phyloP scores from a whole-genome alignment of 53 echinoderm and acorn worm species.

The Crossaster papposus region DNA sequence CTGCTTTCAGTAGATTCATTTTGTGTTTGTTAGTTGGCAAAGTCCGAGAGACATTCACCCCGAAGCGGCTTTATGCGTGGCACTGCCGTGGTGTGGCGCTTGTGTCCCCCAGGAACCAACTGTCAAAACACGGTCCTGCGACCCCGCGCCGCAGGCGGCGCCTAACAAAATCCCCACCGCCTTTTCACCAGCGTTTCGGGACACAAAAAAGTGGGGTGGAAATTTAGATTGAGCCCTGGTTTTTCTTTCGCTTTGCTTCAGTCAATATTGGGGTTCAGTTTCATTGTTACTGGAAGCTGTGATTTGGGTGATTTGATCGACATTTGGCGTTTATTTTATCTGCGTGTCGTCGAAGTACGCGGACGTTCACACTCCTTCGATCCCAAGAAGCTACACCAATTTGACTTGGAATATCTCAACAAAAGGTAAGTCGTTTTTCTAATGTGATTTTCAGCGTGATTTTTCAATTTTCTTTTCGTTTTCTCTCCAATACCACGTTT shows the following conservation, averaged over 20 bases:
- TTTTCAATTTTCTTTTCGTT: not conserved
- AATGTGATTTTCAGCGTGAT: not conserved
- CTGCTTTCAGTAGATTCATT: not conserved
- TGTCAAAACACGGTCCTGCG: constrained; percentile 43
- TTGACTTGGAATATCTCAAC: too few species aligned
- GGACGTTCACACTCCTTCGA: not conserved
- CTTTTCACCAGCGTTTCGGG: constrained; percentile 18
- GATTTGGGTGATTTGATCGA: not conserved
- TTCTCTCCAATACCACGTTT: too few species aligned
- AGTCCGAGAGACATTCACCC: constrained; percentile 21
- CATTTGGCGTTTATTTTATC: not conserved
- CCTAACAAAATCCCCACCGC: not conserved
- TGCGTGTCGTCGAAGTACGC: not conserved
- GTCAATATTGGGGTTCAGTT: constrained; percentile 7
- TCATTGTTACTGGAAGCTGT: not conserved
- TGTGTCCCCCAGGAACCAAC: constrained; percentile 34
- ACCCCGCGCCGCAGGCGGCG: constrained; percentile 36
- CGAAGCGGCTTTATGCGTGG: not conserved
- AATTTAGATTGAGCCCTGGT: not conserved
- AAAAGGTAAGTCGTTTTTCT: not conserved
- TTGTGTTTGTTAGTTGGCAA: not conserved
- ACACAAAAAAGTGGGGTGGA: not conserved
- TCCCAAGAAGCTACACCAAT: not conserved
- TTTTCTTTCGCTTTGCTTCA: not conserved
- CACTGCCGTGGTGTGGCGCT: not conserved